Percentiles rank a stretch among this genome's conserved stretches.
Conservation (phyloP, 1,140 invertebrate species). For the Aradophagus sp. region DNA sequence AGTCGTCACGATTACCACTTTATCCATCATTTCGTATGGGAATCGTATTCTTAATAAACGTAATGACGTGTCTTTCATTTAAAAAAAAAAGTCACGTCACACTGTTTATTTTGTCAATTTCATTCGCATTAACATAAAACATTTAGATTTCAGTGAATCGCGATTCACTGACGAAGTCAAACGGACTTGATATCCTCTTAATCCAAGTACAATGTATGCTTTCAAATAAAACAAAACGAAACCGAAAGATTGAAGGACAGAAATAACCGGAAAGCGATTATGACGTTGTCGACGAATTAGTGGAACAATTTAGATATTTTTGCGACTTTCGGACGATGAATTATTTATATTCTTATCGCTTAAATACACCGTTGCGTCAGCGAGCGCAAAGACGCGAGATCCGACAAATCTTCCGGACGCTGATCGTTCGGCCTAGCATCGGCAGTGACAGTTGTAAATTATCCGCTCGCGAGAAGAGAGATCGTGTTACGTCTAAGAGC, state of each 20-base stretch:
- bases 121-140: no score
- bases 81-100: no score
- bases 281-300: no score
- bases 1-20: conserved; percentile 54
- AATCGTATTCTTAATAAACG: background rate
- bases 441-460: conserved; percentile 59
- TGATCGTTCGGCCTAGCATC: conserved; percentile 35
- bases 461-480: conserved; percentile 59
- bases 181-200: no score
- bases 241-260: no score
- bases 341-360: conserved; percentile 22
- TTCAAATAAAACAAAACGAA: no score
- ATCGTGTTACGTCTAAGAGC: conserved; percentile 73
- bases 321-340: conserved; percentile 16
- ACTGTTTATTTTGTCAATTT: no score
- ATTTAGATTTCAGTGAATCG: no score
- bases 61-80: background rate
- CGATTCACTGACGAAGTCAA: no score
- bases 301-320: no score
- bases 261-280: no score
- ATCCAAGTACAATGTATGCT: no score
- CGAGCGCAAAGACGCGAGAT: conserved; percentile 27
- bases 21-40: conserved; percentile 43
- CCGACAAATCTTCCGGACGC: conserved; percentile 34
- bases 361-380: conserved; percentile 32